Evolutionary conservation across 2,113 vertebrate species (phyloP), one percentile per base, ranked within the genome.

Genomic region (Siniperca chuatsi): DNA sequence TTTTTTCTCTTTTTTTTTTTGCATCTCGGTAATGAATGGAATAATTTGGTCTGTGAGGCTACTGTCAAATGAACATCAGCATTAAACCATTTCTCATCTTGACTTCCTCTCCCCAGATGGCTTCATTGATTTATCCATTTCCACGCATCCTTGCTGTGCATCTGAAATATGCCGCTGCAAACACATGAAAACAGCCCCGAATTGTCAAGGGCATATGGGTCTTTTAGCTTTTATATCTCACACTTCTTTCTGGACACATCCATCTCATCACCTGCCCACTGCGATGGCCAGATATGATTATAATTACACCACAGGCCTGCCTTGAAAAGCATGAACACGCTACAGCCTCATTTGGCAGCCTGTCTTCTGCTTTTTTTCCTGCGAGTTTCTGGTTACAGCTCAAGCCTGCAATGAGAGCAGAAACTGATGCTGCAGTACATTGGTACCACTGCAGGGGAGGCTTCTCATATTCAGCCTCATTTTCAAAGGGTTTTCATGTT

Each of bases 71-170:
- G 85, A 90, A 88, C 72, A 84, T 91, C 87, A 82, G 85, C 89
- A 57, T 88, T 82, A 84, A 81, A 86, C 85, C 87, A 74, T 92
- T 93, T 33, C 90, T 93, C 90, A 91, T 90, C 83, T 80, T 75
- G 82, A 87, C 91, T 91, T 91, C 90, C 93, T 87, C 87, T 93
- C 84, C 91, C 93, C 85, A 90, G 90, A 93, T 89, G 90, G 92
- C 87, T 83, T 87, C 90, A 90, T 89, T 91, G 93, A 93, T 92
- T 90, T 92, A 89, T 91, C 90, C 85, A 87, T 93, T 90, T 93
- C 70, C 88, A 91, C 76, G 80, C 88, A 75, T 91, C 85, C 85
- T 88, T 10, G 50, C 92, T 87, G 87, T 75, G 86, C 79, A 77
- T 92, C 83, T 94, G 88, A 94, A 92, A 91, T 84, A 88, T 86